Percentiles rank a stretch among this genome's conserved stretches.
Evolutionary conservation across 2,888 invertebrate species (phyloP).

Genomic region (Esperia sulphurella): DNA sequence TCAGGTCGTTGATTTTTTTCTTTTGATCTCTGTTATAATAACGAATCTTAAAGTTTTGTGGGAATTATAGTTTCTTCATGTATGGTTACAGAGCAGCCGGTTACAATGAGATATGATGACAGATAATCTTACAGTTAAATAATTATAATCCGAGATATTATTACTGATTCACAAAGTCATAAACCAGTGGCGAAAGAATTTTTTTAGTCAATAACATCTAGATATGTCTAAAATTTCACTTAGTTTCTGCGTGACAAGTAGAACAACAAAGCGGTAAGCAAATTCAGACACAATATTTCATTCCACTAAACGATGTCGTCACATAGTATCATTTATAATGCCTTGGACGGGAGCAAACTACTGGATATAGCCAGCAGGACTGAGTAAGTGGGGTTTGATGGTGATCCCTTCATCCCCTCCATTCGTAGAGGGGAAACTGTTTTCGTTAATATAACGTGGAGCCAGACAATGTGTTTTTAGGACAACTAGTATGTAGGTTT

Average conservation of each 20-base stretch:
- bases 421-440: not conserved
- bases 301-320: not conserved
- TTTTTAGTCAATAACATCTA: too few relatives aligned
- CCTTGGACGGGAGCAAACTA: conserved; percentile 5
- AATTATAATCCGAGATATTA: too few relatives aligned
- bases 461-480: not conserved
- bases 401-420: conserved; percentile 4
- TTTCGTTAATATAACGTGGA: not conserved
- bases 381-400: conserved; percentile 8
- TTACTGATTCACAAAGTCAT: too few relatives aligned
- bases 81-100: too few relatives aligned
- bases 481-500: not conserved
- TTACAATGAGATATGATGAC: too few relatives aligned
- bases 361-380: not conserved
- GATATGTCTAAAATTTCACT: not conserved
- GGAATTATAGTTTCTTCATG: too few relatives aligned
- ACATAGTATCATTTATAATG: conserved; percentile 8
- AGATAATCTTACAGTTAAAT: too few relatives aligned
- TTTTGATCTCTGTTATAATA: too few relatives aligned
- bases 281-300: not conserved
- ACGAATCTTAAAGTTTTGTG: too few relatives aligned
- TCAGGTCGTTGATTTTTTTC: too few relatives aligned
- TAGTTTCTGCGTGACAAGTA: not conserved
- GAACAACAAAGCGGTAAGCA: not conserved
- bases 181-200: too few relatives aligned